Base-by-base conservation (phyloP, 2,888 invertebrate genomes). In the Kryphioiulus occultus region DNA sequence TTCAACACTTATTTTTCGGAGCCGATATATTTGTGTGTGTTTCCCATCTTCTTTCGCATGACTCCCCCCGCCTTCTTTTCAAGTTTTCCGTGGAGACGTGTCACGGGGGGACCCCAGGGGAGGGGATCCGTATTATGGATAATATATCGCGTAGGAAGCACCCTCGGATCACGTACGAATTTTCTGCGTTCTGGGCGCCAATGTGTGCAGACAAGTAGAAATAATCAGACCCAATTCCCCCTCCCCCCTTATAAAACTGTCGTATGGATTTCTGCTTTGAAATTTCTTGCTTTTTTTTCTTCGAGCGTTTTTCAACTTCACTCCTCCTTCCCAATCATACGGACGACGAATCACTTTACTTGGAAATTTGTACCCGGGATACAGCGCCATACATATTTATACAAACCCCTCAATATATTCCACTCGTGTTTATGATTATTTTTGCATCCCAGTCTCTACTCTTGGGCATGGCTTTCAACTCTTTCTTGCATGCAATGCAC, bases 111-210 rank as follows among this genome's bases (percentile, higher is more conserved):
- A 47, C 47, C 47, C 47, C 12, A 47, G 12, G 47, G 47, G 47
- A 47, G 47, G 47, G 47, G 47, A 47, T 47, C 47, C 47, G 47
- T 47, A 47, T 47, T 47, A 47, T 47, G 47, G 47, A 47, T 47
- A 47, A 47, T 47, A 47, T 47, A 47, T 47, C 47, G 47, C 47
- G 47, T 47, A 47, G 47, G 47, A 47, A 47, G 47, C 47, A 47
- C 47, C 47, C 47, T 30, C 32, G 53, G 26, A 26, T 59, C 32
- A 32, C 30, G 42, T n/a, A 44, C 84, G 86, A 47, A 86, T 86
- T 86, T 86, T 86, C 86, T 86, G 59, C 86, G 35, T 86, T 47
- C 86, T 86, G 86, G 59, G 35, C 86, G 53, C 59, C 86, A 86
- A 86, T 86, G 86, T 53, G 53, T 59, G 86, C 86, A 86, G 35